These are phyloP conservation scores for Callaeas wilsoni DNA, from an alignment of 2,113 vertebrate genomes.

Conservation along the genomic window DNA sequence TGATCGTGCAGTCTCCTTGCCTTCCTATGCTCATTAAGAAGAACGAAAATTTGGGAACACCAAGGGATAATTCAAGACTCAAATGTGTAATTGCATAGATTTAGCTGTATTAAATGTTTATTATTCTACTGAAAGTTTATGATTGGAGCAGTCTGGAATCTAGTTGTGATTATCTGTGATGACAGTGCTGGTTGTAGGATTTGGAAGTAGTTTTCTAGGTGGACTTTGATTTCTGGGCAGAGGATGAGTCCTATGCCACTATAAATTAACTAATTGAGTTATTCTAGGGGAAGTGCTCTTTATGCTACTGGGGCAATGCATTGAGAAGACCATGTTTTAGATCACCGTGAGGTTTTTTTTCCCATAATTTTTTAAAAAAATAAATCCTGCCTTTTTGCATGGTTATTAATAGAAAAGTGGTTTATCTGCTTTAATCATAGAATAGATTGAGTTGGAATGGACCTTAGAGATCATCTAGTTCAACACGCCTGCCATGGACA, in stretches of 20 bases:
- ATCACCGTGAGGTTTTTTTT: background rate
- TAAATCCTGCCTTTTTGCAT: background rate
- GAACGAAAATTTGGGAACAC: background rate
- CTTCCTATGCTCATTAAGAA: background rate
- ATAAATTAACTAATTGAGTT: background rate
- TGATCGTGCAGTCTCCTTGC: background rate
- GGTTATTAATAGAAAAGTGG: background rate
- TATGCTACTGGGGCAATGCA: background rate
- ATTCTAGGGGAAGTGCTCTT: background rate
- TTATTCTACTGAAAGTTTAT: background rate
- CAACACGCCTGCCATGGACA: background rate
- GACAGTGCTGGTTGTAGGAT: background rate
- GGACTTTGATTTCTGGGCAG: background rate
- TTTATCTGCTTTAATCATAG: background rate
- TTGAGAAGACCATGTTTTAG: background rate
- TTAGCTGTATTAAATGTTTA: background rate
- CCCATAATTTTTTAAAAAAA: fast-evolving
- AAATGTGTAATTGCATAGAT: background rate
- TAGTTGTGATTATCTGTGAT: background rate
- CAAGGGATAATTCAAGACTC: background rate
- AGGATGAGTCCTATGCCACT: background rate
- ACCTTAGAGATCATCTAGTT: background rate
- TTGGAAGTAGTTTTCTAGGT: background rate
- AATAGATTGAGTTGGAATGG: background rate
- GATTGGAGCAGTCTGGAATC: background rate